Evolutionary conservation across 2,113 vertebrate genomes (phyloP).

Genomic region (Peromyscus leucopus): DNA sequence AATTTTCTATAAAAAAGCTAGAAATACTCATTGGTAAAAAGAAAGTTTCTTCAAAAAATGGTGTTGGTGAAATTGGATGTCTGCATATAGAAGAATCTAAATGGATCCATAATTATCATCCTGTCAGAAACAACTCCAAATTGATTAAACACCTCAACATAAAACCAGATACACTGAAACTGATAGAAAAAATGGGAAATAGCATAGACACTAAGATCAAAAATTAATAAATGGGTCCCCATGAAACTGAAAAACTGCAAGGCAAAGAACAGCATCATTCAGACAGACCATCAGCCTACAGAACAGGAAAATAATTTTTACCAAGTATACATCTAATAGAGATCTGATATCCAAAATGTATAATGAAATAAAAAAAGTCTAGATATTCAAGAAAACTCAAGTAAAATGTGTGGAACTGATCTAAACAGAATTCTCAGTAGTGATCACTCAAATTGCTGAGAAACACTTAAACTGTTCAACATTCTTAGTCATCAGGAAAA

Average conservation of each 20-base stretch:
- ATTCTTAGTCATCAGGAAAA: too few relatives aligned
- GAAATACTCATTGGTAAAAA: not conserved
- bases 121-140: not conserved
- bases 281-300: not conserved
- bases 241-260: not conserved
- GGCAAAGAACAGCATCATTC: not conserved
- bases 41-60: not conserved
- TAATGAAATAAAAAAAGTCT: not conserved
- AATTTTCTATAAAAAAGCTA: not conserved
- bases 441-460: too few relatives aligned
- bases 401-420: not conserved
- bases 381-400: not conserved
- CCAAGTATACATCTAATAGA: not conserved
- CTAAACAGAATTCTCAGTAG: not conserved
- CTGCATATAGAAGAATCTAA: not conserved
- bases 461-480: too few relatives aligned
- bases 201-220: not conserved
- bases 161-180: not conserved
- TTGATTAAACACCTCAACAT: not conserved
- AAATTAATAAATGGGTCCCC: not conserved
- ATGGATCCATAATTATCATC: not conserved
- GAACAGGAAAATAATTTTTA: not conserved
- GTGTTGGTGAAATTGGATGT: not conserved
- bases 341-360: not conserved
- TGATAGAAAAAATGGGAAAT: not conserved